phyloP scores from a whole-genome alignment of 1,140 invertebrate genomes.

The Plutomurus gul region DNA sequence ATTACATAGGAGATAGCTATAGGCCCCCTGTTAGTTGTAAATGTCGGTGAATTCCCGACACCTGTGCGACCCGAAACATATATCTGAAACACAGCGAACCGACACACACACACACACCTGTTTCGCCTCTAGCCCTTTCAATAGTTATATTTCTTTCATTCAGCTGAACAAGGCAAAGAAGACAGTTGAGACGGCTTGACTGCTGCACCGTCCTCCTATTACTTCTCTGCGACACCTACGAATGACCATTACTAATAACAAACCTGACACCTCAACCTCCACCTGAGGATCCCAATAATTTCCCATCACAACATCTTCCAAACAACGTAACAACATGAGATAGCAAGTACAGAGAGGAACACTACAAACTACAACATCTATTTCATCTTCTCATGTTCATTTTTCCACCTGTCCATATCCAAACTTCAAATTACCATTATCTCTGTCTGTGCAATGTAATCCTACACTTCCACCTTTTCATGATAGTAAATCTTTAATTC shows the following conservation, averaged over 20 bases:
- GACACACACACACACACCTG: too few species aligned
- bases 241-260: constrained; percentile 25
- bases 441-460: neutral
- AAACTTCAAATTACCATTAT: neutral
- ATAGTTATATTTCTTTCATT: constrained; percentile 41
- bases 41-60: constrained; percentile 49
- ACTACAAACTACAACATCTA: neutral
- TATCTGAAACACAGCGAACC: too few species aligned
- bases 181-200: constrained; percentile 17
- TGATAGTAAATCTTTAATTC: neutral
- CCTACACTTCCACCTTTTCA: neutral
- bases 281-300: constrained; percentile 21
- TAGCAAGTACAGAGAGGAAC: too few species aligned
- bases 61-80: constrained; percentile 50
- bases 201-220: neutral
- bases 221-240: constrained; percentile 24
- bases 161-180: neutral
- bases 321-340: neutral
- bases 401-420: neutral
- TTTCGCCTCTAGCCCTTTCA: constrained; percentile 47
- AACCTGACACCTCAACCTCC: constrained; percentile 18
- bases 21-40: constrained; percentile 41
- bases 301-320: neutral
- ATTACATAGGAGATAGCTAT: neutral
- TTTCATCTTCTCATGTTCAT: constrained; percentile 2